Evolutionary conservation across 2,113 vertebrate genomes (phyloP), one percentile per base, ranked within the genome.

Genomic region (Monarcha castaneiventris): DNA sequence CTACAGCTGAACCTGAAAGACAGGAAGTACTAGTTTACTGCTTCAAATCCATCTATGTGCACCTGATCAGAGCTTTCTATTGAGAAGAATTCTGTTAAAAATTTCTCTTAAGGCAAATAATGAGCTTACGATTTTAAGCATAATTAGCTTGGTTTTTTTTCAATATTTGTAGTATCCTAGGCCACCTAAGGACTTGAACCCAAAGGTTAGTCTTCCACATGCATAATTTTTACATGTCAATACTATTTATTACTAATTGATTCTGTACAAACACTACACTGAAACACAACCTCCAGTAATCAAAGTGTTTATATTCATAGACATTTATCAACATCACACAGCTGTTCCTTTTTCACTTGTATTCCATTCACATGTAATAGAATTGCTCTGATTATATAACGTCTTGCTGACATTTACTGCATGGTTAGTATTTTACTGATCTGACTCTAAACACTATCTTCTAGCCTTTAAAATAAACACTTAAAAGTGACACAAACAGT

Each of bases 1-100:
- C 15, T 61, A 8, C 3, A 6, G 39, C 26, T n/a, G 58, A 61
- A 75, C 16, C 6, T 0, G 0, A 83, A 16, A 63, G 19, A 46
- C 8, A 67, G 5, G 23, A 84, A 69, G 51, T 20, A 69, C 13
- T 30, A 5, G 2, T 39, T 88, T 58, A 69, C 5, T 3, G 2
- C n/a, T 85, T 20, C 13, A 49, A 64, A 83, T 48, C 33, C 8
- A 84, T 11, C 11, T 32, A 22, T 56, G 44, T 55, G 16, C 35
- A 84, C 16, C 14, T 21, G 12, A 46, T 58, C 21, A n/a, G 37
- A 30, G 29, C n/a, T 13, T 92, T 64, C 35, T 68, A 18, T 4
- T 0, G 2, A 58, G 26, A 75, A 72, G 14, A 3, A 54, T 8
- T 41, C 41, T 41, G 25, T 15, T 67, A 67, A 80, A 55, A 76